Evolutionary conservation across 2,888 invertebrate genomes (phyloP).

Genomic region (Melanotus villosus): DNA sequence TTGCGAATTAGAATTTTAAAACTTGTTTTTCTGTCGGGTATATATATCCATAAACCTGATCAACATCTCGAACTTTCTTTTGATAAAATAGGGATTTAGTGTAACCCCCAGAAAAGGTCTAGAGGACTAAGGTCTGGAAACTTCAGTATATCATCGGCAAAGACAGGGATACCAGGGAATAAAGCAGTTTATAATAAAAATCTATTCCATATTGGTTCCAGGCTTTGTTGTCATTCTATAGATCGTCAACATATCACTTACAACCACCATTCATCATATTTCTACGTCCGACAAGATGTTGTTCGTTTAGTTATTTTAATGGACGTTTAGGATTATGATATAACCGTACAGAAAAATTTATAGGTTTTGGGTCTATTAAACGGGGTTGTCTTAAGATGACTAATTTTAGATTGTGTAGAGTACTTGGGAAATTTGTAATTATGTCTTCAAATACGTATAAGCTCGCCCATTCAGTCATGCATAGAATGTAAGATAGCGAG

Average conservation of each 20-base stretch:
- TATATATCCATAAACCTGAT: not conserved
- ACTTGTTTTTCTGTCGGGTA: not conserved
- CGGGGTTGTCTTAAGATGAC: not conserved
- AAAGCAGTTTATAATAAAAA: constrained; percentile 34
- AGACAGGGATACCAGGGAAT: constrained; percentile 21
- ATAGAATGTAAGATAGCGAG: constrained; percentile 10
- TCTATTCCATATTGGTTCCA: constrained; percentile 30
- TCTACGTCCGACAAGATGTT: not conserved
- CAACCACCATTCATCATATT: constrained; percentile 14
- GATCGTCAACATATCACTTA: constrained; percentile 33
- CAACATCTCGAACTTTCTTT: not conserved
- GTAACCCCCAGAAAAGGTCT: constrained; percentile 17
- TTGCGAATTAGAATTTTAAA: not conserved
- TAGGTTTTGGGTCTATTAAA: too few species aligned
- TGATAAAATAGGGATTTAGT: constrained; percentile 25
- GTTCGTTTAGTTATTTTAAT: not conserved
- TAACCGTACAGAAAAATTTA: too few species aligned
- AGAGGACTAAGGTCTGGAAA: constrained; percentile 25
- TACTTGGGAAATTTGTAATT: not conserved
- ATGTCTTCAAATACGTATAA: not conserved
- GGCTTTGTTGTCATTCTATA: constrained; percentile 9
- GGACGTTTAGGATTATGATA: too few species aligned
- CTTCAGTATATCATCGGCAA: constrained; percentile 28
- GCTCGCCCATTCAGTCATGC: constrained; percentile 8
- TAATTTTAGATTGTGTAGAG: not conserved